Evolutionary conservation across 2,113 vertebrate genomes (phyloP), one percentile per base, ranked within the genome.

Genomic region (Sialia sialis): DNA sequence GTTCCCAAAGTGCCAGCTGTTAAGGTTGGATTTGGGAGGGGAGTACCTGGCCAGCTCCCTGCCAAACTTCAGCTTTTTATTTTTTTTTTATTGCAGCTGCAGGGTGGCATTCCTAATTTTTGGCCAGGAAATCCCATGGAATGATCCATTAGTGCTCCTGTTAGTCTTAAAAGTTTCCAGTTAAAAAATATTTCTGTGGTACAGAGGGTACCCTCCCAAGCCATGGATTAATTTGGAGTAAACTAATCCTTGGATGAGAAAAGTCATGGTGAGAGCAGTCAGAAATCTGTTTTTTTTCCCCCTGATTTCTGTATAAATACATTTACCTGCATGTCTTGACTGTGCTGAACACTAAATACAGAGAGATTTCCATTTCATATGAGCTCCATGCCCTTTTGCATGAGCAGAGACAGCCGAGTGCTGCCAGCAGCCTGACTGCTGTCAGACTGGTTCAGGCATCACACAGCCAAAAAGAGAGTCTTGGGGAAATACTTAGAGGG

Each of bases 401-500:
- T 41, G 38, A 36, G 19, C 76, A 34, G 86, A 77, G 89, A 16
- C 36, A 62, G 41, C 70, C 27, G 51, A 83, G 38, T 25, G 52
- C 39, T 74, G 10, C 62, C 82, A n/a, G 1, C 93, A 80, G 80
- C 76, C 86, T 69, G 79, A 13, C 60, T 29, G 43, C 87, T 94
- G 84, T 91, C 87, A 84, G 21, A 78, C n/a, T 52, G 26, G 52
- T 79, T 90, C 62, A 93, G 58, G 44, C 90, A 85, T 91, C 81
- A 36, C 1, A 4, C 49, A 64, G 49, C 52, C 56, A 70, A 64
- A n/a, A 46, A 56, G 13, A 49, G 38, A 64, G 67, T 87, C 49
- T 93, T 87, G 68, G 56, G 70, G 78, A 94, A 76, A 43, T 66
- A 82, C 81, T 95, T 89, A 18, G 78, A 91, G 92, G 84, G 27